These are phyloP conservation scores for Spilosoma lubricipeda DNA, from an alignment of 2,888 invertebrate species.

Conservation along the genomic window DNA sequence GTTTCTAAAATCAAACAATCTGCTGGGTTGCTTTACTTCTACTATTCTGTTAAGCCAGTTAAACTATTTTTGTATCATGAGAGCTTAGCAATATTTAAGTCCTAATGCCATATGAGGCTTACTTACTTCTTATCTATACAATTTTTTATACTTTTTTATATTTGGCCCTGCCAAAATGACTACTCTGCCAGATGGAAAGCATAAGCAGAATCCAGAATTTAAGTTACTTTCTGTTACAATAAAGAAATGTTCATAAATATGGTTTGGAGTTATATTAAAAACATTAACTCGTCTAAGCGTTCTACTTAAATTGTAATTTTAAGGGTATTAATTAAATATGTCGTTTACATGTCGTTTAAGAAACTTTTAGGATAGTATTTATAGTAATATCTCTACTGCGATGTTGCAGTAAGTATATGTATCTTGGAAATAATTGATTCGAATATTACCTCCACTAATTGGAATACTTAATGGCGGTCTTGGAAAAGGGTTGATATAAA, in stretches of 20 bases:
- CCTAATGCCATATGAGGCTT: background rate
- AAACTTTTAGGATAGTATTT: background rate
- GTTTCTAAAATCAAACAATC: background rate
- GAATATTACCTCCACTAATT: background rate
- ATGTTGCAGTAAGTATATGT: background rate
- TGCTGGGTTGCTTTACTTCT: background rate
- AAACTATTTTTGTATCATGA: background rate
- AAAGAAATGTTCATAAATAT: no score
- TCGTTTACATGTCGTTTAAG: background rate
- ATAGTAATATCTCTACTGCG: no score
- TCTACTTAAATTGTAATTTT: no score
- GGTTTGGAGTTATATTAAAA: no score
- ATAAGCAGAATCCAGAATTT: no score
- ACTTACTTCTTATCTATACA: no score
- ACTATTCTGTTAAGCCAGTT: background rate
- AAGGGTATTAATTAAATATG: no score
- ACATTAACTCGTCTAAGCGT: no score
- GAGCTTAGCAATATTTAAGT: background rate
- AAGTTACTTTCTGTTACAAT: no score
- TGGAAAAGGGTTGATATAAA: background rate
- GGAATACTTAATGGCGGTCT: background rate
- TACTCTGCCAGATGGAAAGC: no score
- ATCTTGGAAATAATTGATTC: background rate
- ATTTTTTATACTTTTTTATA: no score
- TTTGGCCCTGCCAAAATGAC: no score